Evolutionary conservation across 2,113 vertebrate species (phyloP).

Genomic region (Marcusenius ussheri): DNA sequence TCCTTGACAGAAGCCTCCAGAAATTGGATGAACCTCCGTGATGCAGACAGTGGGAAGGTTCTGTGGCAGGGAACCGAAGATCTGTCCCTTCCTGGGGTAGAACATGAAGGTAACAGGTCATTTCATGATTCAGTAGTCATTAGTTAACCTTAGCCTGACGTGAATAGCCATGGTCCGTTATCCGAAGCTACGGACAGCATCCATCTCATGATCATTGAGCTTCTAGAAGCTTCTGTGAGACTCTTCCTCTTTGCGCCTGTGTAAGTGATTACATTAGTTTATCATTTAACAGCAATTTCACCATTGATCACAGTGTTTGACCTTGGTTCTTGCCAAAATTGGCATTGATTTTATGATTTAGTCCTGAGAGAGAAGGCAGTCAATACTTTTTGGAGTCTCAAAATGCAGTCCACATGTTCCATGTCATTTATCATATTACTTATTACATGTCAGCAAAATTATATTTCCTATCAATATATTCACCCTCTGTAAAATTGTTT

Average conservation of each 20-base stretch:
- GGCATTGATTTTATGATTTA: neutral
- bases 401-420: neutral
- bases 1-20: conserved; percentile 57
- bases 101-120: conserved; percentile 87
- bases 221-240: neutral
- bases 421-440: neutral
- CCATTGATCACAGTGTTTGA: neutral
- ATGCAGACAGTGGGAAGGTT: conserved; percentile 94
- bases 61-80: conserved; percentile 98
- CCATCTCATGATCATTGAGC: neutral
- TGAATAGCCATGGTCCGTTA: neutral
- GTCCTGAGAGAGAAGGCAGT: neutral
- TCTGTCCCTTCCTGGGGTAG: conserved; percentile 91
- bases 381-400: neutral
- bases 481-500: neutral
- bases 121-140: neutral
- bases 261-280: neutral
- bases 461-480: neutral
- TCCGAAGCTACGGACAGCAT: neutral
- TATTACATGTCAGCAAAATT: neutral
- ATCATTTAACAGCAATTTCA: neutral
- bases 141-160: neutral
- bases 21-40: conserved; percentile 98
- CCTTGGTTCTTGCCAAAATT: neutral
- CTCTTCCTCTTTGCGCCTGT: neutral